Conservation (phyloP, 2,888 invertebrate genomes). For the Ctenicera cuprea region DNA sequence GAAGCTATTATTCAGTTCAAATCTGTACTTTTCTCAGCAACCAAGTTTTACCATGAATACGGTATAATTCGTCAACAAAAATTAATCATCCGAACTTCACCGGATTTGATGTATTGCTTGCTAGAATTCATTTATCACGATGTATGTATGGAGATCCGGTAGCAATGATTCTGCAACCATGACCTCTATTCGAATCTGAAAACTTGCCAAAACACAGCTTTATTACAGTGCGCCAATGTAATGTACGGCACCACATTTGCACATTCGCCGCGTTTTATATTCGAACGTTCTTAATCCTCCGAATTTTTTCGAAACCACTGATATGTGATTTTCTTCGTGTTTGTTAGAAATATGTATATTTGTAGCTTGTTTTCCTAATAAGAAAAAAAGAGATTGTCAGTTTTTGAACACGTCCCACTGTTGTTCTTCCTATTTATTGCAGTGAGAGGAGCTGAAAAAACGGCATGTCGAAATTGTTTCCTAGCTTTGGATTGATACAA, state of each 20-base stretch:
- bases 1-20: background rate
- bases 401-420: too few relatives aligned
- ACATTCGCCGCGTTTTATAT: background rate
- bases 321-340: too few relatives aligned
- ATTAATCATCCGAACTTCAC: slow-evolving; percentile 21
- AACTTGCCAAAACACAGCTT: slow-evolving; percentile 18
- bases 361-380: too few relatives aligned
- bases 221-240: background rate
- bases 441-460: too few relatives aligned
- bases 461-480: too few relatives aligned
- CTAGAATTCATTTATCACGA: slow-evolving; percentile 21
- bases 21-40: background rate
- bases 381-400: too few relatives aligned
- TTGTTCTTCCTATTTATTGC: too few relatives aligned
- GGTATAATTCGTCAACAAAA: slow-evolving; percentile 14
- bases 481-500: too few relatives aligned
- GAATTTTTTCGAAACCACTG: background rate
- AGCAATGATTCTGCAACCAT: slow-evolving; percentile 11
- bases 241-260: slow-evolving; percentile 3
- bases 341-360: too few relatives aligned
- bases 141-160: slow-evolving; percentile 6
- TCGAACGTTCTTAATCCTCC: too few relatives aligned
- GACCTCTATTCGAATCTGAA: slow-evolving; percentile 18
- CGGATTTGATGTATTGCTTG: slow-evolving; percentile 18
- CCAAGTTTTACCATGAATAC: background rate